Evolutionary conservation across 1,140 invertebrate species (phyloP).

Genomic region (Cherax quadricarinatus): DNA sequence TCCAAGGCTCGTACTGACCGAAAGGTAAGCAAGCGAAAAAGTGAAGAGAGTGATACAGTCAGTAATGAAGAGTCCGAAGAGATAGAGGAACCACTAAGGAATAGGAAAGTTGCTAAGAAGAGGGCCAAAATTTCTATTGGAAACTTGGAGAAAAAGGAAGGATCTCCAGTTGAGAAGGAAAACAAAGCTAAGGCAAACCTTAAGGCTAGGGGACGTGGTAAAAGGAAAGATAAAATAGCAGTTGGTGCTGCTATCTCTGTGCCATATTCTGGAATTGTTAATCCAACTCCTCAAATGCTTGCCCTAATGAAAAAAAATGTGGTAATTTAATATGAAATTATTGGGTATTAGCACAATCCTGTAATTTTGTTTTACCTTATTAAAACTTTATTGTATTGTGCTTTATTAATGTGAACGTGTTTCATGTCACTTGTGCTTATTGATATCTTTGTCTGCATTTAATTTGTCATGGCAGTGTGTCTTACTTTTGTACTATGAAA

Average conservation of each 20-base stretch:
- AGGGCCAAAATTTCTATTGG: background rate
- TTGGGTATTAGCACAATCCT: no score
- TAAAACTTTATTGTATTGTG: no score
- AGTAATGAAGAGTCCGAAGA: constrained; percentile 69
- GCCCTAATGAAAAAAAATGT: constrained; percentile 74
- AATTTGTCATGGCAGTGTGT: background rate
- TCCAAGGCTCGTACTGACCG: constrained; percentile 65
- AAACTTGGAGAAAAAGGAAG: background rate
- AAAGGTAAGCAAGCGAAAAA: constrained; percentile 72
- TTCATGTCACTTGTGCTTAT: no score
- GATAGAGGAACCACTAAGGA: constrained; percentile 7
- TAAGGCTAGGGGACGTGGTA: constrained; percentile 5
- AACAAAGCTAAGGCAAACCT: constrained; percentile 22
- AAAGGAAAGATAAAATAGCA: background rate
- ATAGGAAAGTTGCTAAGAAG: constrained; percentile 6
- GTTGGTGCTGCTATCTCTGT: constrained; percentile 61
- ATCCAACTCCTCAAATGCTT: constrained; percentile 74
- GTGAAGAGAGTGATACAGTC: constrained; percentile 73
- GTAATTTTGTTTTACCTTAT: no score
- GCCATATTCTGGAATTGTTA: constrained; percentile 61
- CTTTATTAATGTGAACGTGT: no score
- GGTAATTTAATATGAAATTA: background rate
- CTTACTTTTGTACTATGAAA: constrained; percentile 45
- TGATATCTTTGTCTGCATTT: no score
- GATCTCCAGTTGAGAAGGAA: constrained; percentile 5